phyloP scores from a whole-genome alignment of 2,113 vertebrate species.

The Echinops telfairi region DNA sequence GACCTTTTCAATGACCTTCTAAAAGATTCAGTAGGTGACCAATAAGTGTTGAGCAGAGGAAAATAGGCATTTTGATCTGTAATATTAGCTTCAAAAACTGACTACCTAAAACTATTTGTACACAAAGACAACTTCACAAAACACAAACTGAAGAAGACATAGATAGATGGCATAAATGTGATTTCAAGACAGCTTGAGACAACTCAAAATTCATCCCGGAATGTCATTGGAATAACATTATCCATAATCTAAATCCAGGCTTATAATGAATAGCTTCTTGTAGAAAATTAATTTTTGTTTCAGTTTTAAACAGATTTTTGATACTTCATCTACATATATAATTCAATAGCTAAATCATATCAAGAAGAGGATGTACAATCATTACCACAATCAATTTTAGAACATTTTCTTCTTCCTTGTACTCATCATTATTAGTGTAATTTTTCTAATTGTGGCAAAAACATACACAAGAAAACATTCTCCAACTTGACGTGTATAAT shows the following conservation, averaged over 20 bases:
- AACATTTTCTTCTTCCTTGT: too few relatives aligned
- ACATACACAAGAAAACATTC: too few relatives aligned
- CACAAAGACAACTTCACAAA: not conserved
- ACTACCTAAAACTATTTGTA: not conserved
- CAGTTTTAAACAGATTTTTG: too few relatives aligned
- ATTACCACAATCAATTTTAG: too few relatives aligned
- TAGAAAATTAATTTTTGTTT: slow-evolving; percentile 46
- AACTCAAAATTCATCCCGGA: slow-evolving; percentile 42
- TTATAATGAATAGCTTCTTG: slow-evolving; percentile 20
- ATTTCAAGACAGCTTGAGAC: slow-evolving; percentile 30
- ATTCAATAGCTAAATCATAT: too few relatives aligned
- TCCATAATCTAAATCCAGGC: not conserved
- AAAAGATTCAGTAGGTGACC: slow-evolving; percentile 33
- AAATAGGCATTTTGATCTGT: slow-evolving; percentile 51
- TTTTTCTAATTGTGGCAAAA: too few relatives aligned
- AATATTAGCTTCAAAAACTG: slow-evolving; percentile 56
- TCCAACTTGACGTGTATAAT: too few relatives aligned
- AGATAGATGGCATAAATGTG: not conserved
- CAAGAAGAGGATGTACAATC: too few relatives aligned
- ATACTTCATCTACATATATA: too few relatives aligned
- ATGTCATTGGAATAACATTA: slow-evolving; percentile 5
- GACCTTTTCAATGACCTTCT: slow-evolving; percentile 64
- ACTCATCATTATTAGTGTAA: too few relatives aligned
- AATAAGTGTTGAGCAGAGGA: slow-evolving; percentile 38
- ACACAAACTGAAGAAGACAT: not conserved